Evolutionary conservation across 2,113 vertebrate species (phyloP), one percentile per base, ranked within the genome.

Genomic region (Callithrix jacchus): DNA sequence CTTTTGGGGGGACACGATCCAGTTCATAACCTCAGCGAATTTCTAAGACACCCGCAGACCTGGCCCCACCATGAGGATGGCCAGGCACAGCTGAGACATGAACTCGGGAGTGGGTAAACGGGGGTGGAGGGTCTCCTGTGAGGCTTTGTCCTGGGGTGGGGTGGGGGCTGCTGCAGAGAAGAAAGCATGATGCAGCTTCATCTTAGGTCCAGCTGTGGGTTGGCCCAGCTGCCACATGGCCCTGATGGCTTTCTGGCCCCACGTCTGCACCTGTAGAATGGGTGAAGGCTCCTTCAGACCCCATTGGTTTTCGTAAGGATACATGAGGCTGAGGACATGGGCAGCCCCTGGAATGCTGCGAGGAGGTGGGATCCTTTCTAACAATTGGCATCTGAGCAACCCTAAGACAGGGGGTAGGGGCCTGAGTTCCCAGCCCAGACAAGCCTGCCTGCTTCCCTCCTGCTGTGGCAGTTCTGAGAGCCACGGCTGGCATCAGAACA

Each of bases 321-420:
- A 64, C 58, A 3, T 42, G 21, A 25, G 23, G 32, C 71, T 25
- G 21, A 84, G 32, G 64, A 23, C 52, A 70, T 18, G 1, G 1
- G 54, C 45, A 25, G 49, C 17, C 40, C 32, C 3, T n/a, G 20
- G 5, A 8, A 11, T 0, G 0, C 6, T 3, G 3, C 7, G 32
- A 18, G 11, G 2, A 47, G 32, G 37, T 13, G 1, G 17, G 82
- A 6, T n/a, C 16, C 42, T 74, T 5, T 6, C 2, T 54, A 2
- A 11, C 13, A 11, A 23, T 45, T 81, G 27, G 42, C 87, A 18
- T 56, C 77, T 20, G 47, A 42, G 68, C 42, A 45, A 54, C 0
- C 35, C 27, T 27, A 40, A 13, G 30, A 40, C 54, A 42, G 61
- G 27, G 32, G n/a, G 56, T 32, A 40, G 23, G 37, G 37, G 37